A percentile compares a stretch with the other conserved stretches of the same genome.
Conservation (phyloP, 1,140 invertebrate species). For the Diorhabda elongata region DNA sequence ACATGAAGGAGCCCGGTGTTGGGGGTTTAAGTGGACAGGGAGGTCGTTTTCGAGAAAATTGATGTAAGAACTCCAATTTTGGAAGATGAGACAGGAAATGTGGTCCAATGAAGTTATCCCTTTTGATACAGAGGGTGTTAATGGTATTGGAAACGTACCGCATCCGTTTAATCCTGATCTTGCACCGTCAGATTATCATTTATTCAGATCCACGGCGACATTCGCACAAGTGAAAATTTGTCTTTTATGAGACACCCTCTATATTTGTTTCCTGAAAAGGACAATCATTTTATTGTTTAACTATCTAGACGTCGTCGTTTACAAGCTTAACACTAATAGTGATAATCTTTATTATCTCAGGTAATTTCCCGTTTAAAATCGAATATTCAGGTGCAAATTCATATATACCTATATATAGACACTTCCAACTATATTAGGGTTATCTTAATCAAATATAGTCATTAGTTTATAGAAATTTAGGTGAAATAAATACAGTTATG, state of each 20-base stretch:
- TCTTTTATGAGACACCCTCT: background rate
- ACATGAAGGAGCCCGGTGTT: too few relatives aligned
- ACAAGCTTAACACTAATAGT: background rate
- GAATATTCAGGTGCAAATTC: conserved; percentile 3
- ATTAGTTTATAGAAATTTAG: conserved; percentile 6
- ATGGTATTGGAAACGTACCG: background rate
- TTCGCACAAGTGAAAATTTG: background rate
- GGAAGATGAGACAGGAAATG: too few relatives aligned
- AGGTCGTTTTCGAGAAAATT: too few relatives aligned
- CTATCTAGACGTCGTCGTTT: background rate
- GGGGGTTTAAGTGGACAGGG: too few relatives aligned
- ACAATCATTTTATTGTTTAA: background rate
- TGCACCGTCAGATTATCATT: too few relatives aligned
- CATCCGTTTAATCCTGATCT: background rate
- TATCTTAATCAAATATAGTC: conserved; percentile 7
- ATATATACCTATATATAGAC: conserved; percentile 5
- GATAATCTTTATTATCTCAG: background rate
- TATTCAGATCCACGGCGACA: background rate
- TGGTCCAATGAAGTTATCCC: too few relatives aligned
- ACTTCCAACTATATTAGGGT: conserved; percentile 4
- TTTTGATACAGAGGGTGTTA: background rate
- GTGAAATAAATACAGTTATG: conserved; percentile 1
- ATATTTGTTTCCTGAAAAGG: background rate
- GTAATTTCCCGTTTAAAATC: conserved; percentile 5
- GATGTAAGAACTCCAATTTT: too few relatives aligned